These are phyloP conservation scores for Acanthiza pusilla DNA, from an alignment of 2,797 vertebrate species.

Conservation along the genomic window DNA sequence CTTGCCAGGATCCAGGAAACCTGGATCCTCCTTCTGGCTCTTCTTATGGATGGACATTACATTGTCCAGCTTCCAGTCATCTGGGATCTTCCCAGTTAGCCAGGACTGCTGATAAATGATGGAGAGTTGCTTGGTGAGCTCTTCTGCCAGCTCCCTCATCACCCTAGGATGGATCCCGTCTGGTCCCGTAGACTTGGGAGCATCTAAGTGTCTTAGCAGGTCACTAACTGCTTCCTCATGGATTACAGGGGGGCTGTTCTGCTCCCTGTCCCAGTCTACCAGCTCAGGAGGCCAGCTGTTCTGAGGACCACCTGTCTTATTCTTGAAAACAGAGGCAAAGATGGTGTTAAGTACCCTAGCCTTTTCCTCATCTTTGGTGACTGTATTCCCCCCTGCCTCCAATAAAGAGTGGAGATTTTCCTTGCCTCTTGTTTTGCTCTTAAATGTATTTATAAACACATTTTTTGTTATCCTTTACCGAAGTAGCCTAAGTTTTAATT, in stretches of 20 bases:
- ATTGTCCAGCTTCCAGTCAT: not conserved
- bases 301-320: not conserved
- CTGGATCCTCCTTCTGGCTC: not conserved
- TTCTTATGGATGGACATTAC: not conserved
- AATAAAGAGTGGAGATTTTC: not conserved
- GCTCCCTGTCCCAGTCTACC: not conserved
- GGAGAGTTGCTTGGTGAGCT: not conserved
- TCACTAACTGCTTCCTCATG: not conserved
- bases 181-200: not conserved
- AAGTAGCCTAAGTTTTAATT: not conserved
- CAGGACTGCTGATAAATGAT: not conserved
- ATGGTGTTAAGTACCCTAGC: not conserved
- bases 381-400: not conserved
- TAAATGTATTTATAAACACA: not conserved
- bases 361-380: not conserved
- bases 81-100: not conserved
- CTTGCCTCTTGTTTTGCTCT: not conserved
- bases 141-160: not conserved
- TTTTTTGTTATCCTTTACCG: not conserved
- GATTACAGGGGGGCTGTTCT: not conserved
- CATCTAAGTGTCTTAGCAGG: not conserved
- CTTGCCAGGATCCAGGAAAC: not conserved
- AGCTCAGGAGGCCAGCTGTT: not conserved
- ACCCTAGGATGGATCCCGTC: not conserved
- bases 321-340: not conserved